These are phyloP conservation scores for Pemphigus obesinymphae DNA, from an alignment of 1,140 invertebrate species.

Conservation along the genomic window DNA sequence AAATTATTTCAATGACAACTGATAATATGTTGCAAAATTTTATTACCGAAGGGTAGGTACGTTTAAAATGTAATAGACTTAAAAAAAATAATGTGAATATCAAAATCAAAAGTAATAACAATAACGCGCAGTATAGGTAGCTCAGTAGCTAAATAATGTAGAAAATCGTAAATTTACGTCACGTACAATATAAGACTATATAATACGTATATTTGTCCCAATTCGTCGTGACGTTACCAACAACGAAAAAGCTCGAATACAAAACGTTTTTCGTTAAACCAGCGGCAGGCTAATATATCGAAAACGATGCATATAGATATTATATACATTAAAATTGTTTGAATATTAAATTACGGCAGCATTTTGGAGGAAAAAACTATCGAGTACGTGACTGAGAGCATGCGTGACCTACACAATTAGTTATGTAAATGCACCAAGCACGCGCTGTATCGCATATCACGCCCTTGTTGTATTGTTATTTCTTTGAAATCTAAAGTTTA, in stretches of 20 bases:
- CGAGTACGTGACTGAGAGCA: conserved; percentile 31
- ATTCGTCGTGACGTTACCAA: background rate
- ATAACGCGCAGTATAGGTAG: no score
- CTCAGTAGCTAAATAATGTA: background rate
- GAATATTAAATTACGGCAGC: conserved; percentile 8
- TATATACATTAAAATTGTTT: background rate
- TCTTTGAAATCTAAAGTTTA: background rate
- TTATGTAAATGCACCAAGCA: conserved; percentile 24
- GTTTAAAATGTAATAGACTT: background rate
- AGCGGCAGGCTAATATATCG: background rate
- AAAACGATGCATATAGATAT: background rate
- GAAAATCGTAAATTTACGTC: background rate
- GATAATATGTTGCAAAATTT: background rate
- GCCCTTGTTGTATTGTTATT: background rate
- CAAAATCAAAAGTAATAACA: background rate
- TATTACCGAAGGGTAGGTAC: background rate
- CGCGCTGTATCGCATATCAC: conserved; percentile 20
- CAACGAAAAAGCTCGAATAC: background rate
- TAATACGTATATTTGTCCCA: background rate
- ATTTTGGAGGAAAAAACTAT: conserved; percentile 5
- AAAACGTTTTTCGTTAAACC: background rate
- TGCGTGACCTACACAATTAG: conserved; percentile 37
- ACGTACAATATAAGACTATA: background rate
- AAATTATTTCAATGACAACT: no score
- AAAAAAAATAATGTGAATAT: background rate